Evolutionary conservation across 2,888 invertebrate species (phyloP).

Genomic region (Archips crataeganus): DNA sequence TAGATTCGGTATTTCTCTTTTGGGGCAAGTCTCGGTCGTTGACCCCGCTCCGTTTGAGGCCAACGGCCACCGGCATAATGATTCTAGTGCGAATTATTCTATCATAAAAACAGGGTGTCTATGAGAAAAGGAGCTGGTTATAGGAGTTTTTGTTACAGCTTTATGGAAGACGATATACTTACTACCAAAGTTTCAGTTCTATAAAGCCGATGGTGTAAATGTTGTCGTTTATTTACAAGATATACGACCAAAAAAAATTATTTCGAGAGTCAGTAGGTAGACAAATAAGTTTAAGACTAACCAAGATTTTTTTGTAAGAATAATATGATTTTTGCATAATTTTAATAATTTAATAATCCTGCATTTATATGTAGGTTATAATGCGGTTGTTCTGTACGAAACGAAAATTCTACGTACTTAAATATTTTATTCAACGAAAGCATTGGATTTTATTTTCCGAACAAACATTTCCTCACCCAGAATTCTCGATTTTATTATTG

Average conservation of each 20-base stretch:
- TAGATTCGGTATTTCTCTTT: slow-evolving; percentile 47
- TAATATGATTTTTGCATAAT: not conserved
- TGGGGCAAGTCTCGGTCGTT: slow-evolving; percentile 60
- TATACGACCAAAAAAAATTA: not conserved
- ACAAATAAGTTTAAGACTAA: not conserved
- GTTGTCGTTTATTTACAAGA: not conserved
- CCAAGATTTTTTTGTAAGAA: not conserved
- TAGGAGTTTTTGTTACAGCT: slow-evolving; percentile 7
- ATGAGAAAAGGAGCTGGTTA: slow-evolving; percentile 9
- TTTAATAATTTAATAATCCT: not conserved
- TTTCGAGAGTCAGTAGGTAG: not conserved
- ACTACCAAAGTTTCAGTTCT: not conserved
- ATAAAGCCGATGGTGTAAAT: not conserved
- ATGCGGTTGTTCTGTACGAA: not conserved
- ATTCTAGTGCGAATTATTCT: slow-evolving; percentile 59
- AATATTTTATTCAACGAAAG: not conserved
- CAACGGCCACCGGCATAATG: slow-evolving; percentile 56
- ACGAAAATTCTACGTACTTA: not conserved
- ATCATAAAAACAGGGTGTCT: slow-evolving; percentile 40
- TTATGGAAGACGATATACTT: slow-evolving; percentile 3
- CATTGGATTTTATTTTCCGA: not conserved
- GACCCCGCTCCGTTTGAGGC: slow-evolving; percentile 54
- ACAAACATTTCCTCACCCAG: not conserved
- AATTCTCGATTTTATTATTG: not conserved
- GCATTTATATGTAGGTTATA: too few relatives aligned